A percentile compares a stretch with the other conserved stretches of the same genome.
phyloP scores from a whole-genome alignment of 2,888 invertebrate genomes.

The Spodoptera picta region DNA sequence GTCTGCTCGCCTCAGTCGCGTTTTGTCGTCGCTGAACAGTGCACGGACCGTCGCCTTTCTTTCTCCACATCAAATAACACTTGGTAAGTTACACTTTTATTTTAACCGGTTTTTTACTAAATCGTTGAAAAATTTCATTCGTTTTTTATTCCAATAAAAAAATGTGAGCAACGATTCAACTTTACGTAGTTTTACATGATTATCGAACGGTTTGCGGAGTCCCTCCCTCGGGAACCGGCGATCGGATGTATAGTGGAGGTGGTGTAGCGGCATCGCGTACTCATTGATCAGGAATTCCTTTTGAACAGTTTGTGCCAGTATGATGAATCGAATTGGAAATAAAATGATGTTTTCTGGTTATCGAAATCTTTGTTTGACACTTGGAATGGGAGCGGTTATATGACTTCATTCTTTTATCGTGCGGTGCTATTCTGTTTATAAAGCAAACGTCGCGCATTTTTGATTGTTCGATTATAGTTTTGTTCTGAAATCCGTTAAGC shows the following conservation, averaged over 20 bases:
- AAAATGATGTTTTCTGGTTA: slow-evolving; percentile 52
- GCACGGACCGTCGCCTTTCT: slow-evolving; percentile 65
- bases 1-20: slow-evolving; percentile 71
- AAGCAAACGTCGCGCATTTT: slow-evolving; percentile 33
- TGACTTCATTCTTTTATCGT: slow-evolving; percentile 67
- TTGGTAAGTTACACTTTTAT: slow-evolving; percentile 73
- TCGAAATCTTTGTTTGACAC: slow-evolving; percentile 64
- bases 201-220: slow-evolving; percentile 45
- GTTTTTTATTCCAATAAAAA: slow-evolving; percentile 15
- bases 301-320: slow-evolving; percentile 18
- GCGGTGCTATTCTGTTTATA: slow-evolving; percentile 18
- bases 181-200: slow-evolving; percentile 23
- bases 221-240: slow-evolving; percentile 65
- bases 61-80: slow-evolving; percentile 67
- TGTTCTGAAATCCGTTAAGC: slow-evolving; percentile 14
- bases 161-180: slow-evolving; percentile 15
- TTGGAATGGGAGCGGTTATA: slow-evolving; percentile 66
- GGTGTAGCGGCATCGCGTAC: slow-evolving; percentile 54
- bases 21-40: slow-evolving; percentile 73
- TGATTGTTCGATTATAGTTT: slow-evolving; percentile 39
- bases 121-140: slow-evolving; percentile 25
- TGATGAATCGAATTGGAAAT: slow-evolving; percentile 33
- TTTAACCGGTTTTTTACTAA: slow-evolving; percentile 47
- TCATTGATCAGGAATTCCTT: slow-evolving; percentile 63
- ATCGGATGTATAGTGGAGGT: slow-evolving; percentile 53